phyloP scores from a whole-genome alignment of 2,797 vertebrate genomes.

The Tolypeutes matacus region DNA sequence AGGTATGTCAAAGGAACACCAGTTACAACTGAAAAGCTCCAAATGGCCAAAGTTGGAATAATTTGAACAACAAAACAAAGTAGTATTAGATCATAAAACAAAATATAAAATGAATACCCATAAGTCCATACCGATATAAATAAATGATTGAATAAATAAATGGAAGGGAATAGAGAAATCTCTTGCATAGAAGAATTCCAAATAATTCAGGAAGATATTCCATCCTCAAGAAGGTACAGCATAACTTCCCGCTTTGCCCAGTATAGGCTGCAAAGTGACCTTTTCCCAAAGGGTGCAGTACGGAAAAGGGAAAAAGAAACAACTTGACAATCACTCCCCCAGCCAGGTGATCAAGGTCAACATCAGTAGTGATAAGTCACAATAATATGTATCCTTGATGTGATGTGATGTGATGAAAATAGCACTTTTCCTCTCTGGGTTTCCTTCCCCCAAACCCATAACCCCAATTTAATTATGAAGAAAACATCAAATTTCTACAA shows the following conservation, averaged over 20 bases:
- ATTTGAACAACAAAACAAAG: slow-evolving; percentile 15
- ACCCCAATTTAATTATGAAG: not conserved
- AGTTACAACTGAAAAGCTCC: not conserved
- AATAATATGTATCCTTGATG: not conserved
- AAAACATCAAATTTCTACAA: not conserved
- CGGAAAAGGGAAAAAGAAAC: not conserved
- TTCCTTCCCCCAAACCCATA: not conserved
- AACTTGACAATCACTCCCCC: too few relatives aligned
- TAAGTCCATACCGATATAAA: not conserved
- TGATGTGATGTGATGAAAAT: not conserved
- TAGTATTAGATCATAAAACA: not conserved
- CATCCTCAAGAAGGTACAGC: not conserved
- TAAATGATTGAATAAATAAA: slow-evolving; percentile 23
- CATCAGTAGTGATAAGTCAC: not conserved
- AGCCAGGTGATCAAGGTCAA: not conserved
- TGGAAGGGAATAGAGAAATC: not conserved
- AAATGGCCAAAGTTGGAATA: not conserved
- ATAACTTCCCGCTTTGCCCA: not conserved
- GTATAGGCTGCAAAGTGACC: not conserved
- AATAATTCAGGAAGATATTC: not conserved
- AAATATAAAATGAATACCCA: not conserved
- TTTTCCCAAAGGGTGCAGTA: not conserved
- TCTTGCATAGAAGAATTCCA: not conserved
- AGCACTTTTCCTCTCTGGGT: not conserved
- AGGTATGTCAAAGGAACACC: not conserved